Evolutionary conservation across 2,888 invertebrate species (phyloP).

Genomic region (Bedellia somnulentella): DNA sequence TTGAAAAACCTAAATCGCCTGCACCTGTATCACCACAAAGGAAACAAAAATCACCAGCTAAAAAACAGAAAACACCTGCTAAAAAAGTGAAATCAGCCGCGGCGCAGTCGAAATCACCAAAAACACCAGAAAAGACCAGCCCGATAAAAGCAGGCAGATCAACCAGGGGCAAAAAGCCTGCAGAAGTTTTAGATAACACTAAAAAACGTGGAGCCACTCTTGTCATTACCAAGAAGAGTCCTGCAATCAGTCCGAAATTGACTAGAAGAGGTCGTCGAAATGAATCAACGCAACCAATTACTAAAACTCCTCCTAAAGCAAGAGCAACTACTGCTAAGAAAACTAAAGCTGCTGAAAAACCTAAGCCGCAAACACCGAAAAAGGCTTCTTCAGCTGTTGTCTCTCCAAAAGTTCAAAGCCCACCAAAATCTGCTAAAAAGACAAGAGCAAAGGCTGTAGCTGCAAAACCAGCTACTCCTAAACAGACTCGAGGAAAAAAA

Average conservation of each 20-base stretch:
- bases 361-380: neutral
- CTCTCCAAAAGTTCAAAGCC: neutral
- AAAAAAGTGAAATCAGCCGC: neutral
- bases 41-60: too few relatives aligned
- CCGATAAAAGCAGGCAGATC: conserved; percentile 6
- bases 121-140: conserved; percentile 13
- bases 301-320: too few relatives aligned
- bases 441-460: neutral
- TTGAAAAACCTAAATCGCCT: neutral
- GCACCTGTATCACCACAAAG: neutral
- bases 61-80: neutral
- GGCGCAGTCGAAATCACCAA: conserved; percentile 1
- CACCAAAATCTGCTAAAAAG: neutral
- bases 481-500: neutral
- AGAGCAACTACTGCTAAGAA: neutral
- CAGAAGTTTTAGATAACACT: conserved; percentile 8
- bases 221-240: conserved; percentile 25
- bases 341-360: neutral
- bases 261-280: neutral
- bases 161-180: conserved; percentile 5
- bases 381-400: neutral
- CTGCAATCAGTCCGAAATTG: conserved; percentile 7
- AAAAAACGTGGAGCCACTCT: conserved; percentile 20
- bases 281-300: too few relatives aligned
- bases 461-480: neutral